These are phyloP conservation scores for Dilophus febrilis DNA, from an alignment of 2,888 invertebrate species.

Conservation along the genomic window DNA sequence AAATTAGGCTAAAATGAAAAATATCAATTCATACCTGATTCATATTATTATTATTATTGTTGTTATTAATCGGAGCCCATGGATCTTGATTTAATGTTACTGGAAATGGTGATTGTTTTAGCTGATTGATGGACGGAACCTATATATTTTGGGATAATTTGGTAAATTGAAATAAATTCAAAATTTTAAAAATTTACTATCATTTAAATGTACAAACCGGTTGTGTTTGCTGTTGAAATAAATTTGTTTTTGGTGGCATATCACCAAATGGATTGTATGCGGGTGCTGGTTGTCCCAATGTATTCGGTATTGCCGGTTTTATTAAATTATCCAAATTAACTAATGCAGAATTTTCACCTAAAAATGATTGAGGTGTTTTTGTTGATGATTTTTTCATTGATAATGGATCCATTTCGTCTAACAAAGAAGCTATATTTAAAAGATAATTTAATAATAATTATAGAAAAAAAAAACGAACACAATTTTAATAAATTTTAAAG, in stretches of 20 bases:
- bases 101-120: constrained; percentile 30
- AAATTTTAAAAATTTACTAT: too few species aligned
- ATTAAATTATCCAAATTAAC: constrained; percentile 97
- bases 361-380: constrained; percentile 88
- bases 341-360: constrained; percentile 90
- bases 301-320: constrained; percentile 32
- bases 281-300: constrained; percentile 18
- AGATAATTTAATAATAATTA: constrained; percentile 2
- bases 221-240: constrained; percentile 38
- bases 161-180: too few species aligned
- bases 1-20: too few species aligned
- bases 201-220: constrained; percentile 20
- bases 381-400: constrained; percentile 20
- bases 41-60: constrained; percentile 17
- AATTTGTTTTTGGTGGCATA: constrained; percentile 31
- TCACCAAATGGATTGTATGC: constrained; percentile 32
- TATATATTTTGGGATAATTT: too few species aligned
- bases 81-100: constrained; percentile 30
- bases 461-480: constrained; percentile 5
- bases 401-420: constrained; percentile 29
- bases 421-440: constrained; percentile 22
- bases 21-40: too few species aligned
- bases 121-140: constrained; percentile 33
- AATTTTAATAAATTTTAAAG: too few species aligned
- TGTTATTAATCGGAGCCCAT: constrained; percentile 24